Percentiles rank a stretch among this genome's conserved stretches.
phyloP scores from a whole-genome alignment of 2,888 invertebrate species.

The Ferrisia virgata region DNA sequence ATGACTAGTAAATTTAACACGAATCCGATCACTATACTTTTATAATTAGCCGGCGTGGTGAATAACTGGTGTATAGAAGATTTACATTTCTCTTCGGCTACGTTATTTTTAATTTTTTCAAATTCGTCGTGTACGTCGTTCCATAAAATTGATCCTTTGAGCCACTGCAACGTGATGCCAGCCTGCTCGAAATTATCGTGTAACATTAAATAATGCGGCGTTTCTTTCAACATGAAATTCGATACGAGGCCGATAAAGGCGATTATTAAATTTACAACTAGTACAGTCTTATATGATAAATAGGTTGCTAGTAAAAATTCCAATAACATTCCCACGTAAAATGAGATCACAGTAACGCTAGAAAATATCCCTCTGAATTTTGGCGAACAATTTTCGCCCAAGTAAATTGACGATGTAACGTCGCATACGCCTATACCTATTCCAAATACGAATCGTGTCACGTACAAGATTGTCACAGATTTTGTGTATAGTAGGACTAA shows the following conservation, averaged over 20 bases:
- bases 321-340: slow-evolving; percentile 49
- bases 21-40: not conserved
- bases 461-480: slow-evolving; percentile 45
- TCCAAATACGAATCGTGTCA: slow-evolving; percentile 48
- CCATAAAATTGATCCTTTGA: not conserved
- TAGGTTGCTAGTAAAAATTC: slow-evolving; percentile 49
- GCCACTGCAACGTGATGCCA: not conserved
- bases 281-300: slow-evolving; percentile 47
- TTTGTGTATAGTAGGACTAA: not conserved
- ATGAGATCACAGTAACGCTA: slow-evolving; percentile 48
- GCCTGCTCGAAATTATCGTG: slow-evolving; percentile 44
- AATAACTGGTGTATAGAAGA: not conserved
- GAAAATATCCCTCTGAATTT: slow-evolving; percentile 48
- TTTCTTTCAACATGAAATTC: slow-evolving; percentile 48
- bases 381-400: slow-evolving; percentile 49
- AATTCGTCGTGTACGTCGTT: slow-evolving; percentile 14
- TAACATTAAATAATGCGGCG: slow-evolving; percentile 48
- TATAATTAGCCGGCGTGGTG: not conserved
- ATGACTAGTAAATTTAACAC: not conserved
- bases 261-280: slow-evolving; percentile 46
- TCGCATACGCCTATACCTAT: slow-evolving; percentile 49
- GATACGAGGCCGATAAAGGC: slow-evolving; percentile 46
- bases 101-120: slow-evolving; percentile 25
- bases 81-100: slow-evolving; percentile 2
- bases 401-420: slow-evolving; percentile 49